Base-by-base conservation (phyloP, 2,113 vertebrate genomes). In the Hemicordylus capensis region DNA sequence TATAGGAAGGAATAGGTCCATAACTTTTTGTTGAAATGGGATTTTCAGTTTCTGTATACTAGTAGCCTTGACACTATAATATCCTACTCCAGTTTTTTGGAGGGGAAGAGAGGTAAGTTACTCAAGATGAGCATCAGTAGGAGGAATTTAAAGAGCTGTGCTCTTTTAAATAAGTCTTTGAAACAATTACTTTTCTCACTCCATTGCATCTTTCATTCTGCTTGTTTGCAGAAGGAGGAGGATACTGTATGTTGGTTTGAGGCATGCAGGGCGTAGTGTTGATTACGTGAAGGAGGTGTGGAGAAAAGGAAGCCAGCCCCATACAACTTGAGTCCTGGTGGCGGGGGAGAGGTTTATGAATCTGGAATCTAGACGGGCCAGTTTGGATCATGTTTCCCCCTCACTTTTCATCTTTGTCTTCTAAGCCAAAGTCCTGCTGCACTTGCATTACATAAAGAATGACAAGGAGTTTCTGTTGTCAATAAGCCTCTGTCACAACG, bases 221-320 rank as follows among this genome's bases (percentile, higher is more conserved):
- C 20, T 42, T 86, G 81, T 84, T 90, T 88, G 83, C 84, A 6
- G 44, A 76, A 9, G 64, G 15, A 4, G 10, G 63, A 34, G 4
- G 1, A 51, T 31, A 22, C 31, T 51, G 61, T n/a, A 46, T 46
- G 1, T 26, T 48, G 1, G 78, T 4, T 56, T 20, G 4, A 39
- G 61, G 58, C 81, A 54, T n/a, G 37, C 14, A 24, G 58, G 90
- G 82, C 51, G 77, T 31, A 70, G 80, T 76, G 34, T 76, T 42
- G n/a, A 51, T 34, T 31, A 51, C 12, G 22, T 24, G n/a, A 34
- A 14, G 19, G 1, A 7, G 37, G 10, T 17, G 56, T 14, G 56
- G 28, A 61, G 3, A 37, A 26, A 9, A 34, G 31, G 20, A 34
- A 37, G 58, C 14, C 4, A 37, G 58, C 14, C 4, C 26, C 39